Percentiles rank a stretch among this genome's conserved stretches.
Conservation (phyloP, 1,140 invertebrate species). For the Tribolium castaneum region DNA sequence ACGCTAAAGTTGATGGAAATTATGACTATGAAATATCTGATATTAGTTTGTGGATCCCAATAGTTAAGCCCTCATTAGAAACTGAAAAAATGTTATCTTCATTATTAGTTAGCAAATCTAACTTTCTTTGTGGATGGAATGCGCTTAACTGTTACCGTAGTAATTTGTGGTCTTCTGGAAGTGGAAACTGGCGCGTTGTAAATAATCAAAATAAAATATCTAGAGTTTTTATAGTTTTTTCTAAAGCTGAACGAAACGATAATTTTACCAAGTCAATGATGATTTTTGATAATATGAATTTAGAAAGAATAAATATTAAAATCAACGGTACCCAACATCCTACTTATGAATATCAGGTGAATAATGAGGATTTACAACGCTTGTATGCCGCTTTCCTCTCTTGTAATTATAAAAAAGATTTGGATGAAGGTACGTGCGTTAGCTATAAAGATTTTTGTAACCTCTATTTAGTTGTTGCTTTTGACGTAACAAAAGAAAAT, state of each 20-base stretch:
- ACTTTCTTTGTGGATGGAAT: conserved; percentile 19
- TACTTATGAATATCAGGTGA: conserved; percentile 16
- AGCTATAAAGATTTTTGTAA: conserved; percentile 43
- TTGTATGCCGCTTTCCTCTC: conserved; percentile 30
- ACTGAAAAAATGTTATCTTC: conserved; percentile 37
- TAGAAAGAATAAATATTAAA: conserved; percentile 37
- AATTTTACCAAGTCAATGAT: conserved; percentile 40
- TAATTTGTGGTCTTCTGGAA: conserved; percentile 35
- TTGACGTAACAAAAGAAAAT: conserved; percentile 45
- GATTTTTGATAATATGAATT: conserved; percentile 35
- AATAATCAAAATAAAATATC: conserved; percentile 40
- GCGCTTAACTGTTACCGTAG: conserved; percentile 19
- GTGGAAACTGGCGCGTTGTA: conserved; percentile 34
- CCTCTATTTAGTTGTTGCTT: conserved; percentile 35
- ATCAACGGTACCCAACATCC: conserved; percentile 22
- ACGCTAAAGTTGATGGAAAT: conserved; percentile 30
- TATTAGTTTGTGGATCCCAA: conserved; percentile 33
- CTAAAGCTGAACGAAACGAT: conserved; percentile 30
- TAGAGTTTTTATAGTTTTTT: conserved; percentile 34
- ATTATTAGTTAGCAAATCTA: conserved; percentile 41
- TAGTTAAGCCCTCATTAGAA: conserved; percentile 27
- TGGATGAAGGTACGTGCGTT: conserved; percentile 42
- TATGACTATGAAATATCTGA: conserved; percentile 34
- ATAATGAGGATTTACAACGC: conserved; percentile 35
- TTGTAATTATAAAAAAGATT: conserved; percentile 43